phyloP scores from a whole-genome alignment of 2,797 vertebrate species.

The Spatula versicolor region DNA sequence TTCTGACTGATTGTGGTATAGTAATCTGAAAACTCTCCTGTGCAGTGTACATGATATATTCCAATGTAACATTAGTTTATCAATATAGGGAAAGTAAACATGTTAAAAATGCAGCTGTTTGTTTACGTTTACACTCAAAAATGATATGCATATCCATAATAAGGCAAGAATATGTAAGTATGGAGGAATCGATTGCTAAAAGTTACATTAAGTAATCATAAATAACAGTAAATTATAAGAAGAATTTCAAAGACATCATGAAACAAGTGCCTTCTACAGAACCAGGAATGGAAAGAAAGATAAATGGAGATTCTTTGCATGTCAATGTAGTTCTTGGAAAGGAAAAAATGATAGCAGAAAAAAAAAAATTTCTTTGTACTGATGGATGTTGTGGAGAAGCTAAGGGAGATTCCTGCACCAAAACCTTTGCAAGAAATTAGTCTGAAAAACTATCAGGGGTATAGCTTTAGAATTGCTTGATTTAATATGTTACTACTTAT shows the following conservation, averaged over 20 bases:
- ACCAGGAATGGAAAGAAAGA: neutral
- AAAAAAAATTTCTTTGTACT: neutral
- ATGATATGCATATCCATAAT: neutral
- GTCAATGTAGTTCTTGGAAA: neutral
- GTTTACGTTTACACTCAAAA: neutral
- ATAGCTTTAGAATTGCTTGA: neutral
- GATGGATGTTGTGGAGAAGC: neutral
- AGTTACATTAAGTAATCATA: neutral
- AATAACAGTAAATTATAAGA: neutral
- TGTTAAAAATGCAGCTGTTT: neutral
- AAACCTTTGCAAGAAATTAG: neutral
- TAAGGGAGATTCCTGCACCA: neutral
- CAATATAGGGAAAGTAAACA: neutral
- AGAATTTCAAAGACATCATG: neutral
- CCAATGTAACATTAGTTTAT: neutral
- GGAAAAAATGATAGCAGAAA: neutral
- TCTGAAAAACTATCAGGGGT: neutral
- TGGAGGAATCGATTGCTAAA: neutral
- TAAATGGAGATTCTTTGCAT: neutral
- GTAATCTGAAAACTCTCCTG: neutral
- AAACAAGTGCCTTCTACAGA: neutral
- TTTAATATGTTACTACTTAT: neutral
- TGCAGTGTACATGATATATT: neutral
- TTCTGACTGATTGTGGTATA: neutral
- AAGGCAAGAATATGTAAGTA: neutral